Base-by-base conservation (phyloP, 2,888 invertebrate species). In the Mayetiola destructor region DNA sequence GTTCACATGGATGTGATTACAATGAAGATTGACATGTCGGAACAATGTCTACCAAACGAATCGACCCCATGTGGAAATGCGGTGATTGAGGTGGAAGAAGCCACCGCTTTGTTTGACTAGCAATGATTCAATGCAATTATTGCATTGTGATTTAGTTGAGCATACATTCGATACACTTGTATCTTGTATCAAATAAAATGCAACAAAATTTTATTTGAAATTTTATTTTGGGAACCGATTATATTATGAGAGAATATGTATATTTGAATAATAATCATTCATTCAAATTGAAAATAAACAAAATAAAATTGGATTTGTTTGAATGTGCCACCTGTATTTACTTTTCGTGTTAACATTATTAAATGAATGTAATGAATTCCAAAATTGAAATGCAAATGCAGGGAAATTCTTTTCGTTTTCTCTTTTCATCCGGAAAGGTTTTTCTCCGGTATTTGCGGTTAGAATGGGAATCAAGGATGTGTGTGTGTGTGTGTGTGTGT, bases 321-420 rank as follows among this genome's bases (percentile, higher is more conserved):
- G 10, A 48, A 36, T 55, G 35, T 55, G 16, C 55, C 55, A 55
- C 55, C 55, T 55, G 55, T 55, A 36, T 55, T 55, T 55, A 30
- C 36, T 55, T 21, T 30, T 36, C 20, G 55, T 20, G 36, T 36
- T 55, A 32, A 48, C 27, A 27, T 48, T 48, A n/a, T n/a, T 27
- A 14, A 20, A 16, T 21, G 18, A 10, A 42, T 12, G 14, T n/a
- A n/a, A 23, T 42, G 3, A 42, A n/a, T n/a, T n/a, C n/a, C n/a
- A n/a, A n/a, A 42, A 42, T 39, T 6, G 23, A 48, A 48, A 48
- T 48, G 27, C 29, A 48, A 48, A 48, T 48, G 27, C n/a, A 27
- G 27, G n/a, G n/a, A n/a, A n/a, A n/a, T n/a, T n/a, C n/a, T n/a
- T n/a, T n/a, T n/a, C n/a, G n/a, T n/a, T n/a, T n/a, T n/a, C n/a